Evolutionary conservation across 2,888 invertebrate genomes (phyloP), one percentile per base, ranked within the genome.

Genomic region (Epirrhoe alternata): DNA sequence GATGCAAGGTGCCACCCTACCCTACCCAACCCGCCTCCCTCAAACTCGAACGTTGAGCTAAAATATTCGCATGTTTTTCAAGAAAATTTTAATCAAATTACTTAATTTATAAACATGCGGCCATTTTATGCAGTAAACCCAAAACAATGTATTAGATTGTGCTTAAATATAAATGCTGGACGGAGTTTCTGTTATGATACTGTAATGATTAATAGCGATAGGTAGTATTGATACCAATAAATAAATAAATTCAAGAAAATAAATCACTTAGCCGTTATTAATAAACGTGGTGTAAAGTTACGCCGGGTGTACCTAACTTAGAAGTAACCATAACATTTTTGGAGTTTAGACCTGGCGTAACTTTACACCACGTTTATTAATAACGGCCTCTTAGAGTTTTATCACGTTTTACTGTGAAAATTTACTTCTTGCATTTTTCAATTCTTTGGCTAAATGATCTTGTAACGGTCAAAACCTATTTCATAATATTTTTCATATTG

Each of bases 71-170:
- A 50, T 68, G 52, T 47, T 56, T 68, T 64, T 54, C 59, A 68
- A 63, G 63, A 68, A 66, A 61, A 54, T 42, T 61, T 61, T 64
- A 68, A 68, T 68, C 64, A 64, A 64, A 68, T 68, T 64, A 64
- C 64, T 64, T 53, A 53, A 61, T 64, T 57, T 57, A 54, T 54
- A 61, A 68, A 61, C 61, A 64, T 58, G 54, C 64, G 42, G 61
- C 35, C 38, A 64, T 61, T 61, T 68, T 68, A 64, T 64, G 33
- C 56, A 56, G 33, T 49, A 24, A 64, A 30, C 42, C 53, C 57
- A 61, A 59, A 62, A 67, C 60, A 66, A 61, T 65, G 57, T 61
- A 66, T 66, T 47, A 42, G 38, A 58, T 53, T 58, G 38, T 24
- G 24, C n/a, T 59, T 8, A 59, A 24, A 51, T 58, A 58, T 10